Evolutionary conservation across 2,113 vertebrate species (phyloP), one percentile per base, ranked within the genome.

Genomic region (Entomyzon cyanotis): DNA sequence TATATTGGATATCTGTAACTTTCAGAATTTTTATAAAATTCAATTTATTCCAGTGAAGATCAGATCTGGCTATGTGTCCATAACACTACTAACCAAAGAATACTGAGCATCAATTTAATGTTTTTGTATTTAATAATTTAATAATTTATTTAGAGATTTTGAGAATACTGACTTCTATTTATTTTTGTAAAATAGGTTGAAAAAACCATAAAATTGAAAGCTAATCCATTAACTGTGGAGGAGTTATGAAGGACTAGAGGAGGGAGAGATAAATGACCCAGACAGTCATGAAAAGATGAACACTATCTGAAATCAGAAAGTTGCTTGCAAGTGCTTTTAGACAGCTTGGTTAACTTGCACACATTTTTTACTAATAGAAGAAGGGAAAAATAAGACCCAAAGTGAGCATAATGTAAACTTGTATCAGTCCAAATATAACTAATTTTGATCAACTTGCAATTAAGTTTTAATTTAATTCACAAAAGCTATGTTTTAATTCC

Each of bases 261-360:
- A 86, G 20, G 78, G 17, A 82, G 27, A 16, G 23, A 59, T 33
- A 56, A 92, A 76, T 65, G 27, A 52, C n/a, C 12, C 17, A 42
- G 30, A 27, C 23, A 67, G 15, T 47, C 7, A 52, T 11, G 25
- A 68, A 80, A 68, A 9, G 39, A 41, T 0, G 0, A 71, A 56
- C 6, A 35, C 6, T 30, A 35, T 27, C 39, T 78, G 56, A 93
- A 87, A 62, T 65, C 24, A 94, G 21, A 77, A 78, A 67, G 21
- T 46, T 81, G 17, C 9, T 76, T 76, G 44, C 21, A 76, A 69
- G 4, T 62, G 12, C 15, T 80, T 80, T 60, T 23, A 80, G n/a
- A 65, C 5, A 19, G 9, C 35, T 78, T 47, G 42, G 15, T 85
- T 85, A 42, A 76, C 14, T 59, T 64, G 19, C 7, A n/a, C 2